These are phyloP conservation scores for Podargus strigoides DNA, from an alignment of 2,797 vertebrate species.

Conservation along the genomic window DNA sequence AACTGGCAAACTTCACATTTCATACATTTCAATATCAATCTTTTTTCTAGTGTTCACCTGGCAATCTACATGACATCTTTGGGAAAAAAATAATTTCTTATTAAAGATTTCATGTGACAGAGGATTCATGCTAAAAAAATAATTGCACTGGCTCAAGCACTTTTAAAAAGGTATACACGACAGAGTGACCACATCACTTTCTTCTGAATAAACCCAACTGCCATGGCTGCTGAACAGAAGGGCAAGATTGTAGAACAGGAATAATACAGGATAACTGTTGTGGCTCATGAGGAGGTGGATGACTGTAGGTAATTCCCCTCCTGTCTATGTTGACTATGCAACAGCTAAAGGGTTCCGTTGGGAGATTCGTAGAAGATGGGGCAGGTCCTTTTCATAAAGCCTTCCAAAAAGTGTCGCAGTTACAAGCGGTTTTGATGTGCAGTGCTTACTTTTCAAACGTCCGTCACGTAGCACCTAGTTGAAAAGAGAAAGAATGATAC, in stretches of 20 bases:
- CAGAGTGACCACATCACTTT: not conserved
- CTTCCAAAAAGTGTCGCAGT: conserved; percentile 73
- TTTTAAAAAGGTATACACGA: not conserved
- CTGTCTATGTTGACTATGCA: not conserved
- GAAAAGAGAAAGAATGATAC: not conserved
- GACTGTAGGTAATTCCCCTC: not conserved
- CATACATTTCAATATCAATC: not conserved
- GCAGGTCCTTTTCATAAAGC: conserved; percentile 64
- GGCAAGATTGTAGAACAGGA: not conserved
- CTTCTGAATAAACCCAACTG: not conserved
- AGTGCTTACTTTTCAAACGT: conserved; percentile 51
- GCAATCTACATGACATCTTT: not conserved
- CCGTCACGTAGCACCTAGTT: conserved; percentile 68
- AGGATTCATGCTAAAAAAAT: not conserved
- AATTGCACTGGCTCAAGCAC: not conserved
- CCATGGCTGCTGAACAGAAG: not conserved
- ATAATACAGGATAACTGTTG: not conserved
- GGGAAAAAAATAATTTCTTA: not conserved
- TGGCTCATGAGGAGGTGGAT: not conserved
- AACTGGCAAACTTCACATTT: not conserved
- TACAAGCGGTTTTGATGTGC: conserved; percentile 45
- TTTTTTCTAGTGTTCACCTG: not conserved
- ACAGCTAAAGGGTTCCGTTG: not conserved
- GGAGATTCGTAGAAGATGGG: not conserved
- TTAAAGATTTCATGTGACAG: not conserved